Percentiles rank a stretch among this genome's conserved stretches.
Evolutionary conservation across 2,888 invertebrate species (phyloP).

Genomic region (Cryptops parisi): DNA sequence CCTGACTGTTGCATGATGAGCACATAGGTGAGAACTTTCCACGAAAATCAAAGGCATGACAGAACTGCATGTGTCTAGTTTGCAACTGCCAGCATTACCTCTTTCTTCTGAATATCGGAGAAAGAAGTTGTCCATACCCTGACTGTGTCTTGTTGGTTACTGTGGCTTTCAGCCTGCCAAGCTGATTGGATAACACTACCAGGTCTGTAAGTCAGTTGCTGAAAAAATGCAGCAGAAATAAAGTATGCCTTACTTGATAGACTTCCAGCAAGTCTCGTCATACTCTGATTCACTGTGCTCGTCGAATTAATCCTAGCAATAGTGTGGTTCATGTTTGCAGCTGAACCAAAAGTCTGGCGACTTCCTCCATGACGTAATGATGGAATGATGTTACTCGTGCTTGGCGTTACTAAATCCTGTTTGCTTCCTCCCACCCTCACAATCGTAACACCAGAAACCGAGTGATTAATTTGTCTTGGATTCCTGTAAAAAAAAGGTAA

Average conservation of each 20-base stretch:
- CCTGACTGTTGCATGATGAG: too few species aligned
- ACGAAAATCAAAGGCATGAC: too few species aligned
- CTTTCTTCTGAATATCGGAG: too few species aligned
- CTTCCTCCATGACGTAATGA: constrained; percentile 39
- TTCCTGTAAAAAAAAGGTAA: constrained; percentile 12
- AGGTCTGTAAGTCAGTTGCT: too few species aligned
- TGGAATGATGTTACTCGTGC: constrained; percentile 6
- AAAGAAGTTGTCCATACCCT: too few species aligned
- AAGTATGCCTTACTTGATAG: constrained; percentile 16
- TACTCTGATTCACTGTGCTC: constrained; percentile 40
- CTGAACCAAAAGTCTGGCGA: constrained; percentile 13
- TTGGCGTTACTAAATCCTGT: constrained; percentile 18
- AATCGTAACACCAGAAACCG: constrained; percentile 60
- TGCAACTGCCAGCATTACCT: too few species aligned
- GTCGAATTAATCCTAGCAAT: constrained; percentile 13
- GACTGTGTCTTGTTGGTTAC: too few species aligned
- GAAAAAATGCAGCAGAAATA: not conserved
- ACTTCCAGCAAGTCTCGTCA: constrained; percentile 45
- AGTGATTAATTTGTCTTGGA: constrained; percentile 44
- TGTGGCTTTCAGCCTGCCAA: too few species aligned
- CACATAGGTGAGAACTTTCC: too few species aligned
- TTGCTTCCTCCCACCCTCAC: constrained; percentile 50
- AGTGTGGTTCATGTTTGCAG: constrained; percentile 10
- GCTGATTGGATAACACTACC: too few species aligned
- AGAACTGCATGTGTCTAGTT: too few species aligned